A percentile compares a stretch with the other conserved stretches of the same genome.
Evolutionary conservation across 2,888 invertebrate species (phyloP).

Genomic region (Apamea crenata): DNA sequence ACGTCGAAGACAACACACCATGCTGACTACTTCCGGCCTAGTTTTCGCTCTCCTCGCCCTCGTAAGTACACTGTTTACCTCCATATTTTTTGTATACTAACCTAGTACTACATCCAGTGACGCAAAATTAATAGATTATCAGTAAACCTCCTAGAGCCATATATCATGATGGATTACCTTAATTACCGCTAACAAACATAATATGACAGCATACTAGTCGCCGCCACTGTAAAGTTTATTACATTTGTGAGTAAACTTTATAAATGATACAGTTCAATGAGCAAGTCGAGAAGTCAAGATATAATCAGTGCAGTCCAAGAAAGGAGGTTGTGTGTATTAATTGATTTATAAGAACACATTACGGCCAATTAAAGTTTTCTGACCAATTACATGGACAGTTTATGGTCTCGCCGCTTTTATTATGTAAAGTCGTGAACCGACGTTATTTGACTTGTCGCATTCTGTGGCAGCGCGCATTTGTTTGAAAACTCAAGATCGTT

Average conservation of each 20-base stretch:
- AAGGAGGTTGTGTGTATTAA: slow-evolving; percentile 79
- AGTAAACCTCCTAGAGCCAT: slow-evolving; percentile 37
- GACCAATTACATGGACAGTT: slow-evolving; percentile 76
- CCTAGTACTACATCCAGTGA: slow-evolving; percentile 49
- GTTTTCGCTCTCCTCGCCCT: slow-evolving; percentile 73
- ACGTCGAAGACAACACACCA: slow-evolving; percentile 70
- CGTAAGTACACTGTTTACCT: slow-evolving; percentile 78
- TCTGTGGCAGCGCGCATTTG: slow-evolving; percentile 71
- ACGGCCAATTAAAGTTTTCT: slow-evolving; percentile 83
- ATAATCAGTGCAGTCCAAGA: slow-evolving; percentile 78
- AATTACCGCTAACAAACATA: slow-evolving; percentile 62
- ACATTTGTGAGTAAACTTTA: slow-evolving; percentile 73
- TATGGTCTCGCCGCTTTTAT: slow-evolving; percentile 73
- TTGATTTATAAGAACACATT: slow-evolving; percentile 85
- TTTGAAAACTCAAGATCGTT: slow-evolving; percentile 66
- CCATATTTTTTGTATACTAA: slow-evolving; percentile 52
- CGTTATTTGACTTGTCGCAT: slow-evolving; percentile 74
- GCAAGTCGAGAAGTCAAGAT: slow-evolving; percentile 72
- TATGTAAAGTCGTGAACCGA: slow-evolving; percentile 70
- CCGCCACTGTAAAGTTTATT: slow-evolving; percentile 69
- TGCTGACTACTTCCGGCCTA: slow-evolving; percentile 80
- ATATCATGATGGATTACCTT: slow-evolving; percentile 66
- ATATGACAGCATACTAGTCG: slow-evolving; percentile 62
- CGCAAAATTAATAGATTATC: slow-evolving; percentile 52
- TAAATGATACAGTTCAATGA: slow-evolving; percentile 74